A percentile compares a stretch with the other conserved stretches of the same genome.
Conservation (phyloP, 2,113 vertebrate species). For the Xenopus laevis region DNA sequence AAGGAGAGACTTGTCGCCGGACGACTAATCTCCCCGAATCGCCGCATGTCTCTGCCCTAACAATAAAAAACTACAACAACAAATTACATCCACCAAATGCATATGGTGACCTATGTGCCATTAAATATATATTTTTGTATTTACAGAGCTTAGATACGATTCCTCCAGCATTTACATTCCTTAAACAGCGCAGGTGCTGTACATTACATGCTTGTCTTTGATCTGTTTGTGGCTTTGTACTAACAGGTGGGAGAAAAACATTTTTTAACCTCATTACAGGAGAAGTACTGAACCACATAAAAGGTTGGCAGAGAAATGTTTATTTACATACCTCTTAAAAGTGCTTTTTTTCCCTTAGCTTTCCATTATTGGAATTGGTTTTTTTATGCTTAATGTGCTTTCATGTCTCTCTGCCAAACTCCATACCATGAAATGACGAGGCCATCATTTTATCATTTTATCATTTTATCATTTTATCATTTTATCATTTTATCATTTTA, state of each 20-base stretch:
- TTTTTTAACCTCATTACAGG: constrained; percentile 51
- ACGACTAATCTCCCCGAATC: too few relatives aligned
- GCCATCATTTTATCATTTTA: too few relatives aligned
- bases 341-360: constrained; percentile 1
- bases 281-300: constrained; percentile 51
- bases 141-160: constrained; percentile 8
- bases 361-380: constrained; percentile 2
- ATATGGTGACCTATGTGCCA: too few relatives aligned
- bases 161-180: constrained; percentile 49
- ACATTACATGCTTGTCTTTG: constrained; percentile 47
- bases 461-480: too few relatives aligned
- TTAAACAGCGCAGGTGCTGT: constrained; percentile 54
- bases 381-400: neutral
- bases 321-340: constrained; percentile 26
- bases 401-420: neutral
- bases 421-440: neutral
- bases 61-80: too few relatives aligned
- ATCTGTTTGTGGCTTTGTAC: constrained; percentile 56
- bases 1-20: too few relatives aligned
- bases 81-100: too few relatives aligned
- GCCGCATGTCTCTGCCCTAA: too few relatives aligned
- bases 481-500: too few relatives aligned
- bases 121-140: too few relatives aligned
- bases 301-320: constrained; percentile 28
- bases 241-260: constrained; percentile 52